Percentiles rank a stretch among this genome's conserved stretches.
phyloP scores from a whole-genome alignment of 2,797 vertebrate genomes.

The Tokudaia tokunoshimensis region DNA sequence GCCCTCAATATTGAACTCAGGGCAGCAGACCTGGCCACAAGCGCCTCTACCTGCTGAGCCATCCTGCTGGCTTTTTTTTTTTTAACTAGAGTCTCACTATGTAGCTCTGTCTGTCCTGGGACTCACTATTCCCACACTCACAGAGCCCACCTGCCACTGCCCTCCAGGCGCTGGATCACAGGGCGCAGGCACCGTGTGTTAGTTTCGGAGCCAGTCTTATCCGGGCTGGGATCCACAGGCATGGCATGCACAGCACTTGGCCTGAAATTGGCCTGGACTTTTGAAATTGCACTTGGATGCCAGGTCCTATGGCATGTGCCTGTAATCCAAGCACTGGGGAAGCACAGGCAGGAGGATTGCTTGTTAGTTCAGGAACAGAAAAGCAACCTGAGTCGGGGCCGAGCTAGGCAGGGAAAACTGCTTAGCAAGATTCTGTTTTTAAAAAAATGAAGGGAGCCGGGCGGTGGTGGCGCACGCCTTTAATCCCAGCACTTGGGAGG shows the following conservation, averaged over 20 bases:
- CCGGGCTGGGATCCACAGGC: background rate
- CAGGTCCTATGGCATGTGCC: too few species aligned
- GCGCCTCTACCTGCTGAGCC: background rate
- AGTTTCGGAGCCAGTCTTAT: background rate
- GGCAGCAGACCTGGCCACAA: background rate
- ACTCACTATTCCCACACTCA: background rate
- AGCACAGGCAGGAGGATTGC: background rate
- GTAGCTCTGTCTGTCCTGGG: background rate
- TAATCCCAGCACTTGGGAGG: background rate
- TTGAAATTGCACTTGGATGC: background rate
- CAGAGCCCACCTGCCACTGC: background rate
- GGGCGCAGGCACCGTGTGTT: too few species aligned
- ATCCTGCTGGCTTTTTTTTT: background rate
- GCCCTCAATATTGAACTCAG: background rate
- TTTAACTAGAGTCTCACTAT: background rate
- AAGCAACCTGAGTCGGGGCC: background rate
- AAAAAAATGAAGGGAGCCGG: too few species aligned
- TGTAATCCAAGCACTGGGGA: background rate
- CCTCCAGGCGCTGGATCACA: background rate
- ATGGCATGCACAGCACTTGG: too few species aligned
- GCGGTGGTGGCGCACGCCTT: fast-evolving
- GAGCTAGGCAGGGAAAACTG: background rate
- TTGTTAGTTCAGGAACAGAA: background rate
- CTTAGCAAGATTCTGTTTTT: background rate
- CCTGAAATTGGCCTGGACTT: too few species aligned